phyloP scores from a whole-genome alignment of 2,888 invertebrate genomes.

The Syrphus vitripennis region DNA sequence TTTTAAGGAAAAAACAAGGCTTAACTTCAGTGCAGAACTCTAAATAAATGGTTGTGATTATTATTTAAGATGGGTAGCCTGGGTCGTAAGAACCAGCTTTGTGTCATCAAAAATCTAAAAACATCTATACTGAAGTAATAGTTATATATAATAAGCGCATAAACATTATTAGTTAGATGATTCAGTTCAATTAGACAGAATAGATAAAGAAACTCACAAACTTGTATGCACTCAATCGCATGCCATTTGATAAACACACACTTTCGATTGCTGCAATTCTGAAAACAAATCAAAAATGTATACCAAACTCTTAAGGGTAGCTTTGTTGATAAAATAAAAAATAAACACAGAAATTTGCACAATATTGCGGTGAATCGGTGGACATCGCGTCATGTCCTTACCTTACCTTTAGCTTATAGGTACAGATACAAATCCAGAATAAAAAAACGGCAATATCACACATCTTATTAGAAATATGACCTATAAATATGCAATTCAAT shows the following conservation, averaged over 20 bases:
- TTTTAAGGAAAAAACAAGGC: background rate
- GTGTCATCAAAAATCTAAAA: background rate
- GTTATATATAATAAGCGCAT: background rate
- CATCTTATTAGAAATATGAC: constrained; percentile 52
- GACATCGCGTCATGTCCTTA: constrained; percentile 7
- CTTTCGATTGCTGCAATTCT: background rate
- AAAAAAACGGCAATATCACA: background rate
- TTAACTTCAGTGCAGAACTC: background rate
- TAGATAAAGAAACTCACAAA: background rate
- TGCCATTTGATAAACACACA: background rate
- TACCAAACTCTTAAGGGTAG: constrained; percentile 40
- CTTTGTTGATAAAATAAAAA: constrained; percentile 26
- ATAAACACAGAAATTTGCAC: constrained; percentile 8
- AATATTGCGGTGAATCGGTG: constrained; percentile 10
- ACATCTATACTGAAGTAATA: too few species aligned
- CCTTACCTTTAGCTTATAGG: background rate
- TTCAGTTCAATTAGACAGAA: background rate
- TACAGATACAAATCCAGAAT: background rate
- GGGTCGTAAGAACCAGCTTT: background rate
- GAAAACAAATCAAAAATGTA: constrained; percentile 27
- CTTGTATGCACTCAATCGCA: constrained; percentile 9
- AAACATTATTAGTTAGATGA: background rate
- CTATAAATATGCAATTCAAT: constrained; percentile 61
- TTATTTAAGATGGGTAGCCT: background rate
- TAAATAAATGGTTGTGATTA: background rate